A percentile compares a stretch with the other conserved stretches of the same genome.
These are phyloP conservation scores for Takifugu ocellatus DNA, from an alignment of 2,797 vertebrate genomes.

Conservation along the genomic window DNA sequence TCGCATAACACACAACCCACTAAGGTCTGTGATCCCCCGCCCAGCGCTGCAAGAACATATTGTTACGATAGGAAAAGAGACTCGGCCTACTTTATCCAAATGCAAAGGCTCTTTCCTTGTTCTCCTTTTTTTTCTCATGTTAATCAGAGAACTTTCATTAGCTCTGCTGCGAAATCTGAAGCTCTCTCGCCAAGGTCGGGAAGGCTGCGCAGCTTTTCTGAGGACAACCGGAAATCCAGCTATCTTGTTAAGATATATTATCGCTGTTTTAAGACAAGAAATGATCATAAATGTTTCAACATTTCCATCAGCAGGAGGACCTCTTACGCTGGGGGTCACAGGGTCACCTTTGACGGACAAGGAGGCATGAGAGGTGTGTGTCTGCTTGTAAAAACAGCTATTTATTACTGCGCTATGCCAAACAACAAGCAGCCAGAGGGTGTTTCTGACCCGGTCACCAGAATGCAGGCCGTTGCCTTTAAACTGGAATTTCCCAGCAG, in stretches of 20 bases:
- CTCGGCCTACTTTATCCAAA: slow-evolving; percentile 13
- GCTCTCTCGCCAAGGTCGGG: slow-evolving; percentile 3
- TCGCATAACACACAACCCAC: slow-evolving; percentile 60
- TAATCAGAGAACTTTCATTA: slow-evolving; percentile 22
- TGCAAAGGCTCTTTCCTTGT: slow-evolving; percentile 18
- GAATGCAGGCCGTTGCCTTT: slow-evolving; percentile 32
- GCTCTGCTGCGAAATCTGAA: slow-evolving; percentile 22
- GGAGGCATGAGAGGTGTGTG: slow-evolving; percentile 33
- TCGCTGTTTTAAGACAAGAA: slow-evolving; percentile 8
- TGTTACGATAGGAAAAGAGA: slow-evolving; percentile 29
- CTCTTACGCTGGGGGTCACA: slow-evolving; percentile 34
- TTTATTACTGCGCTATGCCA: slow-evolving; percentile 55
- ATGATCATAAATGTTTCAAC: slow-evolving; percentile 26
- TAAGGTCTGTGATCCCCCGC: slow-evolving; percentile 34
- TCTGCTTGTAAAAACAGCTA: slow-evolving; percentile 63
- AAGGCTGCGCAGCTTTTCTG: not conserved
- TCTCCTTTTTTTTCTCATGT: slow-evolving; percentile 14
- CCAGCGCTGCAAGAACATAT: slow-evolving; percentile 35
- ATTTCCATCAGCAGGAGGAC: slow-evolving; percentile 22
- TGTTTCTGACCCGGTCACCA: slow-evolving; percentile 54
- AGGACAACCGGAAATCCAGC: not conserved
- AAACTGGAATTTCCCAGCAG: slow-evolving; percentile 35
- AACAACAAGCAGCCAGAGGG: slow-evolving; percentile 39
- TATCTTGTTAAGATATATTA: slow-evolving; percentile 4
- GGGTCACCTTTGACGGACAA: slow-evolving; percentile 34